Evolutionary conservation across 2,113 vertebrate species (phyloP), one percentile per base, ranked within the genome.

Genomic region (Perccottus glenii): DNA sequence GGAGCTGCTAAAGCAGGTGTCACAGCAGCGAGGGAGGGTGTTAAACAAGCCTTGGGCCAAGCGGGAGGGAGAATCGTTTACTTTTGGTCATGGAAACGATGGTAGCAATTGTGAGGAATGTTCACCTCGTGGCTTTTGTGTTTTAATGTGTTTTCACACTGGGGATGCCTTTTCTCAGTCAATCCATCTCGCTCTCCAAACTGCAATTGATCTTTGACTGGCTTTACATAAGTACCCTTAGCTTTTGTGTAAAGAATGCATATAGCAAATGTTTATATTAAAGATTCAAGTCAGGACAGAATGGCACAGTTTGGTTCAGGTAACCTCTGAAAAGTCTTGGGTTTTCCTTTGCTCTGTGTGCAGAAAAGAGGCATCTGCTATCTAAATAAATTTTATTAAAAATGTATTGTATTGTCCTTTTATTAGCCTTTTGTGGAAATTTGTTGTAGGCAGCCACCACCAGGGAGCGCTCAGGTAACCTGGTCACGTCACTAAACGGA

Each of bases 51-150:
- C 64, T 53, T 16, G 43, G 72, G 79, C 82, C 64, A 69, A 77
- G 56, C 61, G 52, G 72, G 69, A 75, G 78, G 70, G 59, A 69
- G 36, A 77, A 81, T 78, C 62, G 52, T 89, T 89, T 83, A 83
- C 84, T 85, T 80, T 75, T 50, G 67, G 78, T 85, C 88, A 88
- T 89, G 87, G 89, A 87, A 88, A 91, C 89, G 8, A 60, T 67
- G 64, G 64, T 61, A 70, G 69, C 71, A 68, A 77, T 75, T 60
- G 64, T 14, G 14, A 86, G 60, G 88, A 89, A 92, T 90, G 82
- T 81, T 76, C 74, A 71, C 70, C 83, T 79, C 6, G 9, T 70
- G 68, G 70, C 47, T 48, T 49, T 70, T 14, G 43, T 60, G 62
- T 58, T 65, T 61, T 64, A 60, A 69, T 79, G 61, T 58, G 6